Evolutionary conservation across 1,140 invertebrate species (phyloP).

Genomic region (Heliconius hewitsoni): DNA sequence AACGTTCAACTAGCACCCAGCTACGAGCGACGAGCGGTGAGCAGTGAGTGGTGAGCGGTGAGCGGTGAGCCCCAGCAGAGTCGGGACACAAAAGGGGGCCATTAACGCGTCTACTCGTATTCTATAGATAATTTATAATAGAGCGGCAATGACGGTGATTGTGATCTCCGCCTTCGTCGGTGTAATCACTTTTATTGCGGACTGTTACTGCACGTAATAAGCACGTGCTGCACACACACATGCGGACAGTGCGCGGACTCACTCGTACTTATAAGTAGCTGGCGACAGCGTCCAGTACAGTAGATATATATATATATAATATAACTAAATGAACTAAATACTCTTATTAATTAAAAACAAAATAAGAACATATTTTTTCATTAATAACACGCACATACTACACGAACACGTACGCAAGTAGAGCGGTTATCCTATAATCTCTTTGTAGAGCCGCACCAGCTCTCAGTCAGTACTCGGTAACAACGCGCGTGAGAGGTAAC

Average conservation of each 20-base stretch:
- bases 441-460: neutral
- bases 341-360: too few relatives aligned
- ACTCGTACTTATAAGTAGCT: too few relatives aligned
- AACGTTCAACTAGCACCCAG: neutral
- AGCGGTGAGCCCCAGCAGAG: neutral
- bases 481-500: neutral
- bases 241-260: neutral
- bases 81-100: slow-evolving; percentile 18
- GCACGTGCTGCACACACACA: neutral
- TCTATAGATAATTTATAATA: slow-evolving; percentile 25
- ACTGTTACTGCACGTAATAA: slow-evolving; percentile 11
- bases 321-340: too few relatives aligned
- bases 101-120: slow-evolving; percentile 22
- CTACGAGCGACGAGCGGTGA: too few relatives aligned
- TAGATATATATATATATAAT: too few relatives aligned
- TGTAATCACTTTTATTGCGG: slow-evolving; percentile 14
- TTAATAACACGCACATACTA: too few relatives aligned
- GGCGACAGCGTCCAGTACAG: too few relatives aligned
- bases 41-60: neutral
- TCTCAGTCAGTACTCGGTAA: neutral
- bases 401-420: neutral
- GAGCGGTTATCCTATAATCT: neutral
- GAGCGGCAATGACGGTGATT: slow-evolving; percentile 16
- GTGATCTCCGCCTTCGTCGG: slow-evolving; percentile 17
- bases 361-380: too few relatives aligned